phyloP scores from a whole-genome alignment of 2,797 vertebrate species.

The Hephaestus fuliginosus region DNA sequence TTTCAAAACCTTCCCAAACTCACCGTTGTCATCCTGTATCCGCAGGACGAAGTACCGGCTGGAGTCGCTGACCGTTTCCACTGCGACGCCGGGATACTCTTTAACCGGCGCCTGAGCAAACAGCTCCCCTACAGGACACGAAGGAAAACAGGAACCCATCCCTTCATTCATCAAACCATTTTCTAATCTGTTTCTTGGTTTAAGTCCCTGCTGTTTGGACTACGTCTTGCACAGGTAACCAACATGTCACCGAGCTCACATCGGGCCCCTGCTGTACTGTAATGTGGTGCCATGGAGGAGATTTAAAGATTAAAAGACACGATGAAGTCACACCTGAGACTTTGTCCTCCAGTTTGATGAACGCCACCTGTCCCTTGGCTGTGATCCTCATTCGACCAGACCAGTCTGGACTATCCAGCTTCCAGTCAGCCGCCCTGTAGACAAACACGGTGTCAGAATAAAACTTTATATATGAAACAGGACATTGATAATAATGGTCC shows the following conservation, averaged over 20 bases:
- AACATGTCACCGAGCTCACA: background rate
- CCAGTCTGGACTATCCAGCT: constrained; percentile 94
- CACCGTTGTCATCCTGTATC: constrained; percentile 95
- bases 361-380: constrained; percentile 92
- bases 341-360: constrained; percentile 95
- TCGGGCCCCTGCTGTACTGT: background rate
- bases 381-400: constrained; percentile 93
- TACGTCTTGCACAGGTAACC: background rate
- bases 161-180: background rate
- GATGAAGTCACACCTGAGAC: constrained; percentile 87
- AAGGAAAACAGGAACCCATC: background rate
- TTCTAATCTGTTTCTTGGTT: background rate
- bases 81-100: constrained; percentile 90
- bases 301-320: too few species aligned
- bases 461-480: too few species aligned
- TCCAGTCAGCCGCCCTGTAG: constrained; percentile 95
- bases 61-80: constrained; percentile 95
- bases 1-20: constrained; percentile 26
- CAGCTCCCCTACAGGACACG: constrained; percentile 88
- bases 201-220: background rate
- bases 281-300: too few species aligned
- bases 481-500: background rate
- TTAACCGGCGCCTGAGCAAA: constrained; percentile 94
- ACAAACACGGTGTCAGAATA: background rate
- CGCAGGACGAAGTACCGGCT: constrained; percentile 96